These are phyloP conservation scores for Mechanitis mazaeus DNA, from an alignment of 2,888 invertebrate species.

Conservation along the genomic window DNA sequence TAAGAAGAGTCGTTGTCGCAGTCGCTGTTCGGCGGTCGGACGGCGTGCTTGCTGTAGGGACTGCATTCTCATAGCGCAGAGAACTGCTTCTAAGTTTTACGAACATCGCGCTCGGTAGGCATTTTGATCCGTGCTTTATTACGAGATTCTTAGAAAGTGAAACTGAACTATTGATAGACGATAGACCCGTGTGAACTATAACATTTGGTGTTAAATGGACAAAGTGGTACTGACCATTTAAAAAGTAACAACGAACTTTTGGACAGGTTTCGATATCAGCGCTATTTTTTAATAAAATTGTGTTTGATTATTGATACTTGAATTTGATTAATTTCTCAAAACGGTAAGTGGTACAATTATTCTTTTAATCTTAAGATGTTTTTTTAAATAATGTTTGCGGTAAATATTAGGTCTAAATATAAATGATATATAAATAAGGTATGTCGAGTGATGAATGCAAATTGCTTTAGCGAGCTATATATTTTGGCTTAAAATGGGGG, in stretches of 20 bases:
- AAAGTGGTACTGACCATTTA: constrained; percentile 48
- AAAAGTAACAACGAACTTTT: constrained; percentile 47
- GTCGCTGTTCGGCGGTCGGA: constrained; percentile 71
- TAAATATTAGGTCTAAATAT: constrained; percentile 6
- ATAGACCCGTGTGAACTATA: constrained; percentile 55
- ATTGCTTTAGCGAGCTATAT: constrained; percentile 52
- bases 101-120: constrained; percentile 55
- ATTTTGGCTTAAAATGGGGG: constrained; percentile 46
- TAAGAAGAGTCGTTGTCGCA: constrained; percentile 71
- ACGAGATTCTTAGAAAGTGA: constrained; percentile 63
- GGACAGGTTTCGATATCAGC: constrained; percentile 69
- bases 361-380: neutral
- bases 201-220: constrained; percentile 48
- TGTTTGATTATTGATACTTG: constrained; percentile 63
- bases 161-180: constrained; percentile 55
- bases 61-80: constrained; percentile 37
- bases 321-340: constrained; percentile 40
- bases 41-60: constrained; percentile 55
- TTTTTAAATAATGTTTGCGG: constrained; percentile 4
- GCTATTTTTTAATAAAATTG: constrained; percentile 68
- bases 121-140: constrained; percentile 55
- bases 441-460: constrained; percentile 47
- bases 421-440: constrained; percentile 30
- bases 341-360: constrained; percentile 47
- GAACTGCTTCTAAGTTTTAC: constrained; percentile 62